Evolutionary conservation across 2,113 vertebrate genomes (phyloP).

Genomic region (Synchiropus splendidus): DNA sequence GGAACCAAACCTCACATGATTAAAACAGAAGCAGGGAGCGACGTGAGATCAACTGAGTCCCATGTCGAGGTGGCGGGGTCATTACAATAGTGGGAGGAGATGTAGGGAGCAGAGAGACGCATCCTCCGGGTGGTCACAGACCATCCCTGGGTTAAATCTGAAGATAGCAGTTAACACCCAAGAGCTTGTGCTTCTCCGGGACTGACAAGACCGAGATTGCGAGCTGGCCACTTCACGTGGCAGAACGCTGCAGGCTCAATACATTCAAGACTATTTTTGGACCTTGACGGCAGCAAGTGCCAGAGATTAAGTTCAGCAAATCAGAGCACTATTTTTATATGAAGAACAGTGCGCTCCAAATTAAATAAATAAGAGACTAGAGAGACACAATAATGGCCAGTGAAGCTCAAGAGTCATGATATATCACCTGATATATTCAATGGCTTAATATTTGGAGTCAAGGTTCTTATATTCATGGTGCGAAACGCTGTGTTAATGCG

Average conservation of each 20-base stretch:
- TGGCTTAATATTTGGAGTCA: no score
- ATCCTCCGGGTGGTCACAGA: conserved; percentile 11
- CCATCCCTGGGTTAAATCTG: conserved; percentile 13
- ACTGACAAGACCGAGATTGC: conserved; percentile 13
- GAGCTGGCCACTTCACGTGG: conserved; percentile 7
- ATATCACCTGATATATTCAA: no score
- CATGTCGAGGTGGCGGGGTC: conserved; percentile 4
- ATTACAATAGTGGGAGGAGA: neutral
- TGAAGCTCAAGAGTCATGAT: no score
- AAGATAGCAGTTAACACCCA: conserved; percentile 16
- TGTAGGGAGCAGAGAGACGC: neutral
- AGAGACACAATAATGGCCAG: no score
- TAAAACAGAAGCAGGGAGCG: neutral
- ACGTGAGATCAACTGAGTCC: conserved; percentile 1
- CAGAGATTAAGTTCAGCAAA: neutral
- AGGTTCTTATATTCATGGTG: no score
- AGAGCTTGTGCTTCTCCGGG: conserved; percentile 17
- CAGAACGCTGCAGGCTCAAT: conserved; percentile 5
- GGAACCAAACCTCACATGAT: neutral
- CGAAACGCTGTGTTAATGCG: no score
- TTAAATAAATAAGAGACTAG: no score
- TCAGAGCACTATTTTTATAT: no score
- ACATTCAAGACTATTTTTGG: neutral
- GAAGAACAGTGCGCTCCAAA: no score
- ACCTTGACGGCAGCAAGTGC: neutral